Conservation (phyloP, 37 sponge, comb jelly and placozoan genomes). For the Cladorhizidae sp. region DNA sequence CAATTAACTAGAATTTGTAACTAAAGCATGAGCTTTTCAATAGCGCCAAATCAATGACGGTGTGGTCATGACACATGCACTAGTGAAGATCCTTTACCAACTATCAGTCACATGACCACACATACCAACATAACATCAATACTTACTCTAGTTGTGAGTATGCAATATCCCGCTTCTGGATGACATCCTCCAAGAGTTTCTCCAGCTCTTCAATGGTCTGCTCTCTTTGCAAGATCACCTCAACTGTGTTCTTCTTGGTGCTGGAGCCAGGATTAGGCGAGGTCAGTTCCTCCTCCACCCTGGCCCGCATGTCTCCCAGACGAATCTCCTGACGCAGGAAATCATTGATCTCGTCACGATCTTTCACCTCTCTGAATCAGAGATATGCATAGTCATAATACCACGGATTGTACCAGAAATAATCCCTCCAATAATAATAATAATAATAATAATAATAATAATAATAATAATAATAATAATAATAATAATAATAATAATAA, state of each 20-base stretch:
- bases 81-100: neutral
- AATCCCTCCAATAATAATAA: too few species aligned
- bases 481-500: too few species aligned
- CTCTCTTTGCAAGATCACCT: constrained; percentile 44
- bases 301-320: constrained; percentile 23
- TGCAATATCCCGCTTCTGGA: constrained; percentile 3
- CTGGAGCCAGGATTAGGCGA: neutral
- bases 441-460: too few species aligned
- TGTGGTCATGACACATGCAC: too few species aligned
- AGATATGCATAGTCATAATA: neutral
- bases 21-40: too few species aligned
- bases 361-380: constrained; percentile 36
- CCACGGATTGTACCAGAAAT: too few species aligned
- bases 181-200: constrained; percentile 13
- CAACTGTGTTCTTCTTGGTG: constrained; percentile 16
- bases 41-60: too few species aligned
- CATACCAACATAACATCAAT: neutral
- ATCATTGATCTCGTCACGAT: constrained; percentile 52
- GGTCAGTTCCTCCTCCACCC: constrained; percentile 3
- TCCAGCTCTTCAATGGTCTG: constrained; percentile 41
- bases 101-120: neutral
- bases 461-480: too few species aligned
- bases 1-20: too few species aligned
- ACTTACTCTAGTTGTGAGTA: constrained; percentile 34
- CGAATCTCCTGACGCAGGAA: constrained; percentile 52